Base-by-base conservation (phyloP, 2,797 vertebrate species). In the Hyperoplus immaculatus region DNA sequence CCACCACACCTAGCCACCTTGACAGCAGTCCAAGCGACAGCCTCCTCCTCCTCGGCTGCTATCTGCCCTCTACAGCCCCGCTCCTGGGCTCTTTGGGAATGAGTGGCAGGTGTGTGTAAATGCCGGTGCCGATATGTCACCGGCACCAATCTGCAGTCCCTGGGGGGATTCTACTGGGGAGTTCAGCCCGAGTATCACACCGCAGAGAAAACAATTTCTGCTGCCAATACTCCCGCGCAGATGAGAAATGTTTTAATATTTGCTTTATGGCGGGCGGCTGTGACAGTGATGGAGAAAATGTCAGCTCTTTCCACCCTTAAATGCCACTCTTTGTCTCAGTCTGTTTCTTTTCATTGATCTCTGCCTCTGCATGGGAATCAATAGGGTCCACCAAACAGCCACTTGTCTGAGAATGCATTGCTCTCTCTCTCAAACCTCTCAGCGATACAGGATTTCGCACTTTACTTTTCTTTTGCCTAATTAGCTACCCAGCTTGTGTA, bases 181-280 rank as follows among this genome's bases (percentile, higher is more conserved):
- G 97, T 97, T 97, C 96, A 97, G 97, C 95, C 92, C 93, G 96
- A 96, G 96, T 97, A 97, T 97, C 97, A 97, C 96, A 96, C 96
- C 94, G 95, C 96, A 95, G 88, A 97, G 96, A 97, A 98, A 98
- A 98, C 97, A 97, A 97, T 97, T 98, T 97, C 97, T 98, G 96
- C 96, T 98, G 97, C 97, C 97, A 98, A 98, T 98, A 98, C 97
- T 96, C 95, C 93, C 91, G 95, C 95, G 89, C 95, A 94, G 96
- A 97, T 98, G 97, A 98, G 96, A 97, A 97, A 98, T 98, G 97
- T 97, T 98, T 97, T 98, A 97, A 98, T 98, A 98, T 97, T 97
- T 97, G 96, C 96, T 97, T 97, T 97, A 97, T 96, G 96, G 96
- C 88, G 90, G 29, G 95, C 94, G 91, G 95, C 94, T 91, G 95